These are phyloP conservation scores for Pangasius larnaudii DNA, from an alignment of 2,797 vertebrate species.

Conservation along the genomic window DNA sequence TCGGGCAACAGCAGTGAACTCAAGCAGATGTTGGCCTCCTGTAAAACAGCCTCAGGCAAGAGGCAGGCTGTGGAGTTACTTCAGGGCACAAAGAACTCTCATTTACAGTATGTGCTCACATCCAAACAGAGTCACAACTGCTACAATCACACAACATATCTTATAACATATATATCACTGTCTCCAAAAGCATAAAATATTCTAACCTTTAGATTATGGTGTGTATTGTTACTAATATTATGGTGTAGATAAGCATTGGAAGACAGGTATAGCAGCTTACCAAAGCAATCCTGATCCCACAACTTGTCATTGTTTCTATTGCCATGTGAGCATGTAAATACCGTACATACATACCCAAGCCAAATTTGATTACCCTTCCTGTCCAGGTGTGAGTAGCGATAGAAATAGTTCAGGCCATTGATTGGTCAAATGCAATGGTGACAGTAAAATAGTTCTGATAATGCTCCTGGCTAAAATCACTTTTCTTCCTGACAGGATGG, in stretches of 20 bases:
- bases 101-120: slow-evolving; percentile 80
- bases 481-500: too few relatives aligned
- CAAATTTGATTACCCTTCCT: neutral
- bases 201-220: neutral
- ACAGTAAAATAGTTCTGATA: too few relatives aligned
- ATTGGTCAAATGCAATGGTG: neutral
- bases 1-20: slow-evolving; percentile 83
- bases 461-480: neutral
- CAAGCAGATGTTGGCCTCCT: slow-evolving; percentile 84
- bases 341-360: neutral
- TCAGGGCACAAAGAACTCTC: slow-evolving; percentile 87
- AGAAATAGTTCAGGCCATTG: neutral
- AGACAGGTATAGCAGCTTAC: neutral
- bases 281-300: neutral
- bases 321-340: neutral
- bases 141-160: neutral
- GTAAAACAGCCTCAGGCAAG: slow-evolving; percentile 81
- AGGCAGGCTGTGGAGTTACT: slow-evolving; percentile 84
- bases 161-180: neutral
- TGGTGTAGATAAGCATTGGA: neutral
- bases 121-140: neutral
- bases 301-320: neutral
- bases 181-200: neutral
- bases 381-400: neutral
- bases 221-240: neutral